Percentiles rank a stretch among this genome's conserved stretches.
Evolutionary conservation across 2,888 invertebrate genomes (phyloP).

Genomic region (Drosophila lutescens): DNA sequence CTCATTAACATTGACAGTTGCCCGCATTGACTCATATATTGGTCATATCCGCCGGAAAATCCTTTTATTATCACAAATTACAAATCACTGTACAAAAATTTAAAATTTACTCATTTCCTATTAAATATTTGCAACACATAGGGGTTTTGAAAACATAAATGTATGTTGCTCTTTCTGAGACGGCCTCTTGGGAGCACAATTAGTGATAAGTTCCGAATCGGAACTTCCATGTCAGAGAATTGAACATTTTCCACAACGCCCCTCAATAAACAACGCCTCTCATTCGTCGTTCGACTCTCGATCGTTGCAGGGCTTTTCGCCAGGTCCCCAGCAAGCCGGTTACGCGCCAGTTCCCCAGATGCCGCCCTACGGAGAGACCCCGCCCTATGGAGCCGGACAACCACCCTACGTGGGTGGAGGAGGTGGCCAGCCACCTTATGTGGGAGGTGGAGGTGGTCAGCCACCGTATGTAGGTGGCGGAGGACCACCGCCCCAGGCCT

Average conservation of each 20-base stretch:
- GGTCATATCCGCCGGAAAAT: no score
- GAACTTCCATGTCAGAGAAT: not conserved
- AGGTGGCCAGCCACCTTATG: conserved; percentile 49
- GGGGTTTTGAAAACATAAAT: no score
- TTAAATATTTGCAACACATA: no score
- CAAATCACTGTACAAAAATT: no score
- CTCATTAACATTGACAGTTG: no score
- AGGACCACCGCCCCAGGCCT: conserved; percentile 44
- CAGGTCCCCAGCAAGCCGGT: conserved; percentile 68
- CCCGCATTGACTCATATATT: no score
- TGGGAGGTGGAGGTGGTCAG: no score
- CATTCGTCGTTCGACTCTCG: conserved; percentile 3
- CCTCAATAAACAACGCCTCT: not conserved
- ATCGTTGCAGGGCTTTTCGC: conserved; percentile 74
- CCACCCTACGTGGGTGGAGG: conserved; percentile 40
- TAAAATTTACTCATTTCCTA: no score
- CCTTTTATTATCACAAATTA: no score
- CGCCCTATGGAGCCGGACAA: conserved; percentile 48
- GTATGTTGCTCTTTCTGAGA: no score
- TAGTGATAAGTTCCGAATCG: conserved; percentile 4
- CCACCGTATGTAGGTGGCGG: not conserved
- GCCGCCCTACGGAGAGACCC: conserved; percentile 75
- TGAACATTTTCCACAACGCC: conserved; percentile 4
- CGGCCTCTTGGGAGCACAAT: not conserved
- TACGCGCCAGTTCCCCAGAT: conserved; percentile 83